Conservation (phyloP, 2,888 invertebrate genomes). For the Apamea monoglypha region DNA sequence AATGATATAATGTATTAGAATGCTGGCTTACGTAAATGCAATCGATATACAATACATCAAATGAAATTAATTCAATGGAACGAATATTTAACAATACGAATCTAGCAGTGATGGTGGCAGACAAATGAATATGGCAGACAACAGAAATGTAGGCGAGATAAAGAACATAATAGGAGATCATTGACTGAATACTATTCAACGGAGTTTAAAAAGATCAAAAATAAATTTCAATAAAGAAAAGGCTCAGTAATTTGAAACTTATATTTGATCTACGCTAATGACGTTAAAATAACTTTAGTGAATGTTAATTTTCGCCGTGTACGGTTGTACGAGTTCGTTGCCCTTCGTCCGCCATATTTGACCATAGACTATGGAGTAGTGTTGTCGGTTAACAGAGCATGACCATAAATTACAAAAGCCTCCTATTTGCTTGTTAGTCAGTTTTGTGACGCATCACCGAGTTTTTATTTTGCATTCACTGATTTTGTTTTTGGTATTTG, state of each 20-base stretch:
- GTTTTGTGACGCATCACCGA: constrained; percentile 78
- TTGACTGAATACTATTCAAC: constrained; percentile 28
- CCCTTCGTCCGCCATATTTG: constrained; percentile 79
- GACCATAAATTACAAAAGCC: constrained; percentile 81
- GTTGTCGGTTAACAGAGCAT: constrained; percentile 82
- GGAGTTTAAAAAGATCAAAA: constrained; percentile 28
- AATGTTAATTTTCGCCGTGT: constrained; percentile 81
- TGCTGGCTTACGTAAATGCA: constrained; percentile 71
- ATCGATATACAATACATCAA: constrained; percentile 47
- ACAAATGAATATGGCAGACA: constrained; percentile 22
- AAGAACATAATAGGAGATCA: constrained; percentile 40
- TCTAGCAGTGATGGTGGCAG: constrained; percentile 28
- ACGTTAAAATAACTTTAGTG: constrained; percentile 75
- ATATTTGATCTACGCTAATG: constrained; percentile 70
- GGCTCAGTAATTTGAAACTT: constrained; percentile 53
- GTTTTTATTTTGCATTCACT: constrained; percentile 73
- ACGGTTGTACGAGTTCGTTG: constrained; percentile 76
- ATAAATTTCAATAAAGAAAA: constrained; percentile 50
- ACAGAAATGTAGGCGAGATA: constrained; percentile 15
- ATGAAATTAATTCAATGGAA: constrained; percentile 52
- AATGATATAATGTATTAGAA: constrained; percentile 73
- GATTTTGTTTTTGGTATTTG: constrained; percentile 57
- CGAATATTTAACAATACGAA: constrained; percentile 47
- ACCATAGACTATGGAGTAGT: constrained; percentile 80
- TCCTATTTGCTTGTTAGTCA: constrained; percentile 76